A percentile compares a stretch with the other conserved stretches of the same genome.
phyloP scores from a whole-genome alignment of 2,113 vertebrate genomes.

The Ardeotis arabs region DNA sequence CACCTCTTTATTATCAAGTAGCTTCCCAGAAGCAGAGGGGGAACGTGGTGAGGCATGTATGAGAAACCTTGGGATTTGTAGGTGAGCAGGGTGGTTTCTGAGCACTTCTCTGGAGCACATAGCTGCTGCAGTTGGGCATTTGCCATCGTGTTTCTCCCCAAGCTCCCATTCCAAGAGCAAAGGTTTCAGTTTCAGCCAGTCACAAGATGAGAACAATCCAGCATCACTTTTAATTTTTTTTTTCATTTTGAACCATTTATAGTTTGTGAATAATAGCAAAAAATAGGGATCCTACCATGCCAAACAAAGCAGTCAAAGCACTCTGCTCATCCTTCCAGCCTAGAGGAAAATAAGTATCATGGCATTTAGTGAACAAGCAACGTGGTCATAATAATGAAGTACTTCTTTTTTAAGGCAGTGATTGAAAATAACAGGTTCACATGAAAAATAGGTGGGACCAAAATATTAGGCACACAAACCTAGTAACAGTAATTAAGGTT shows the following conservation, averaged over 20 bases:
- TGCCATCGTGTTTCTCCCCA: not conserved
- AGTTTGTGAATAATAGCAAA: not conserved
- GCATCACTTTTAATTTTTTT: not conserved
- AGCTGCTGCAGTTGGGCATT: not conserved
- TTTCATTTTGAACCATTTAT: not conserved
- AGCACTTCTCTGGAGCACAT: not conserved
- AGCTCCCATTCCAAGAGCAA: not conserved
- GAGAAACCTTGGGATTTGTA: not conserved
- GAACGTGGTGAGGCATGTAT: accelerated
- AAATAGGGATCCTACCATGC: not conserved
- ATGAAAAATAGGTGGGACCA: not conserved
- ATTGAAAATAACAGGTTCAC: slow-evolving; percentile 38
- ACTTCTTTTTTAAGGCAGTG: not conserved
- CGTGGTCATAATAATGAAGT: not conserved
- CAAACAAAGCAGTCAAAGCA: not conserved
- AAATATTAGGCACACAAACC: not conserved
- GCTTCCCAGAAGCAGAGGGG: not conserved
- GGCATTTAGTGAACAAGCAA: not conserved
- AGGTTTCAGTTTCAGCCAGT: not conserved
- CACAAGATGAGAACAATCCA: not conserved
- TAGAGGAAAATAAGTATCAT: not conserved
- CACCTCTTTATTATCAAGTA: not conserved
- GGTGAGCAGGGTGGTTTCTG: not conserved
- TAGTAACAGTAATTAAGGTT: not conserved
- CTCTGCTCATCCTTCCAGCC: not conserved